Conservation (phyloP, 2,797 vertebrate genomes). For the Ptychadena robeensis region DNA sequence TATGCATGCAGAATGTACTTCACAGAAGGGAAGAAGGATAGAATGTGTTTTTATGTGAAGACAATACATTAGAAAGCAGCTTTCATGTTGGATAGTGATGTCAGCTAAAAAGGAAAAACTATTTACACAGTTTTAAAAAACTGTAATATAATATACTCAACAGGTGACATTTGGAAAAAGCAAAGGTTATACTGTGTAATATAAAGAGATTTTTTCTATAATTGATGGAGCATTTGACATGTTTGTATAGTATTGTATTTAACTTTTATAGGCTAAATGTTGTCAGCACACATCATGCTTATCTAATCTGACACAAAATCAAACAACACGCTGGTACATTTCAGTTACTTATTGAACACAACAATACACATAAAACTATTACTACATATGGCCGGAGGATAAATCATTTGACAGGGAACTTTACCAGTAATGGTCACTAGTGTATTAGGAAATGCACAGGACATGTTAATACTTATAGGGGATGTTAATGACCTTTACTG, state of each 20-base stretch:
- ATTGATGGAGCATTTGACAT: not conserved
- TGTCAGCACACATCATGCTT: not conserved
- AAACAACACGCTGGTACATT: not conserved
- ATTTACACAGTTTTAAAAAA: no score
- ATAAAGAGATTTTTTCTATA: not conserved
- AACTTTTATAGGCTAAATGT: not conserved
- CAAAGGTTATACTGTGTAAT: no score
- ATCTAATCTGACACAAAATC: conserved; percentile 4
- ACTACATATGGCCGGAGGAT: not conserved
- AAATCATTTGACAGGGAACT: not conserved
- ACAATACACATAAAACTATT: not conserved
- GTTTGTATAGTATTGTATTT: not conserved
- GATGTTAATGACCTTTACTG: not conserved
- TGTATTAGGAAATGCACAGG: not conserved
- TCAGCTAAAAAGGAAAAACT: not conserved
- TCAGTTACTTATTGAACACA: not conserved
- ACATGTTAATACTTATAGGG: not conserved
- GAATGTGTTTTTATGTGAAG: no score
- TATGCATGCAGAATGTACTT: no score
- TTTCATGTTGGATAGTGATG: not conserved
- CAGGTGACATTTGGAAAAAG: no score
- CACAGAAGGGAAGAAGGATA: no score
- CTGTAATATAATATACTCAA: no score
- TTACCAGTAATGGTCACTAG: not conserved
- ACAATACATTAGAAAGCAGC: not conserved